Base-by-base conservation (phyloP, 2,888 invertebrate genomes). In the Mythimna albipuncta region DNA sequence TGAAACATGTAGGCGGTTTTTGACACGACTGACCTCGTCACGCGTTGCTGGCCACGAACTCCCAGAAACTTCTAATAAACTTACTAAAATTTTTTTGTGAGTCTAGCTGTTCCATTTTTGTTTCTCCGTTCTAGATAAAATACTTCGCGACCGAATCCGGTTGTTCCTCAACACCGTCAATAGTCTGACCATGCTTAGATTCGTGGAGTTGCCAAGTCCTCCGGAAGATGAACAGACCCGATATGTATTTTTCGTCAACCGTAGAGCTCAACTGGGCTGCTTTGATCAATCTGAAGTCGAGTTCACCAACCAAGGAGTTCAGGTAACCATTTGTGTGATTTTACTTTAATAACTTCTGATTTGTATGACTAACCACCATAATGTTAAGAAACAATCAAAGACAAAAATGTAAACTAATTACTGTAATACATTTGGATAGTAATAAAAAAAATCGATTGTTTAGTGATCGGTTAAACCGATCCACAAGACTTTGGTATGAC, bases 201-300 rank as follows among this genome's bases (percentile, higher is more conserved):
- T 95, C 75, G 21, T 89, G 52, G 94, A 95, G 77, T 64, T 94
- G 50, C 88, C 88, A 0, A 84, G 64, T 35, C 92, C 94, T 1
- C 94, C 94, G 0, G 62, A 69, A 0, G 89, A 91, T 10, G 81
- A 89, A 0, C 69, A 84, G 0, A 86, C 83, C 2, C 87, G 95
- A 85, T 95, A 92, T 91, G 92, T 94, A 5, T 87, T 94, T 55
- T 94, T 95, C 75, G 70, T 93, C 3, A 95, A 95, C 72, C 91
- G 95, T 3, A 87, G 89, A 62, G 91, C 90, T 0, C 79, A 87
- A 7, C 83, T 94, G 9, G 85, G 82, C 6, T 95, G 95, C 79
- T 87, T 81, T 67, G 94, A 94, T 70, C 89, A 93, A 67, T 84
- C 89, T 6, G 85, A 87, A 16, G 79, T 78, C 1, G 88, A 91